Conservation (phyloP, 2,113 vertebrate species). For the Centropus bengalensis region DNA sequence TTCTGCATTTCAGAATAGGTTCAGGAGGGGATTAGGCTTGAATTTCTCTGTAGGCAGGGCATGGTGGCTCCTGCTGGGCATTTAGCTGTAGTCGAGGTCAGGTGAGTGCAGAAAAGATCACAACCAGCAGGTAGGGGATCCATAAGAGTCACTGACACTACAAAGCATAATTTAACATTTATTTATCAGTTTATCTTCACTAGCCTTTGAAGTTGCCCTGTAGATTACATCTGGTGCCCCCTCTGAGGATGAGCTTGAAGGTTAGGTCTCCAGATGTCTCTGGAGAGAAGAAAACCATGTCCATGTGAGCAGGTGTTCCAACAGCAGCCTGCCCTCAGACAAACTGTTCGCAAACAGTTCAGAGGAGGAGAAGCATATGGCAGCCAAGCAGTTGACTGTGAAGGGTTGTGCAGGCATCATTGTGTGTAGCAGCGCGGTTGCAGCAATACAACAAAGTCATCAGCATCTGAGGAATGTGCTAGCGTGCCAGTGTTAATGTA, state of each 20-base stretch:
- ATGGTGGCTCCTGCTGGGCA: background rate
- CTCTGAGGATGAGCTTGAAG: background rate
- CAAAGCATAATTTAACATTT: background rate
- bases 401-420: background rate
- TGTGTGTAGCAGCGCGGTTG: background rate
- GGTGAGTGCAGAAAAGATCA: background rate
- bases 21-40: background rate
- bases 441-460: background rate
- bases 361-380: background rate
- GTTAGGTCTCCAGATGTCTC: background rate
- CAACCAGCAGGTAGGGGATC: background rate
- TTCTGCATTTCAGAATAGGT: background rate
- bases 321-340: background rate
- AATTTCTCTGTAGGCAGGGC: background rate
- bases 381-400: background rate
- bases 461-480: background rate
- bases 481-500: background rate
- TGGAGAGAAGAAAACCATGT: background rate
- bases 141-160: background rate
- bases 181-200: background rate
- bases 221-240: background rate
- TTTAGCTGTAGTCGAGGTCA: rapidly evolving
- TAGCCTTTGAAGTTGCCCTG: background rate
- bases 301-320: background rate
- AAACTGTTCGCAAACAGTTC: background rate